These are phyloP conservation scores for Cerastis rubricosa DNA, from an alignment of 2,888 invertebrate species.

Conservation along the genomic window DNA sequence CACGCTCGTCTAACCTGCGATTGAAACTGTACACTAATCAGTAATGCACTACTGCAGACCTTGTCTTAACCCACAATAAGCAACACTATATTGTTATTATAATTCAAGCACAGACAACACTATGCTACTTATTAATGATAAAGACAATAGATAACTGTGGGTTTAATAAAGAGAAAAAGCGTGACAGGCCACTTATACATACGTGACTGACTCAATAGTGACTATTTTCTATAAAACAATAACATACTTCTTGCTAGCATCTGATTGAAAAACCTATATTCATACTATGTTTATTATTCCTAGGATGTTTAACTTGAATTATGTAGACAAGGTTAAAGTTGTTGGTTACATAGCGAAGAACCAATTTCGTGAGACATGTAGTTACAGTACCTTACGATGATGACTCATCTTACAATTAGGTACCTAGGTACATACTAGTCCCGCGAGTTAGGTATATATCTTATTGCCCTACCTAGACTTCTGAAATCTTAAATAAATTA, in stretches of 20 bases:
- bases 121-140: constrained; percentile 3
- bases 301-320: background rate
- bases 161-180: constrained; percentile 25
- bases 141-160: constrained; percentile 26
- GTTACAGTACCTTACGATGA: background rate
- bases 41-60: constrained; percentile 72
- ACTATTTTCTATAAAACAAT: constrained; percentile 27
- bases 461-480: constrained; percentile 1
- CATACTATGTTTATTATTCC: background rate
- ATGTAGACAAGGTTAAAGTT: constrained; percentile 6
- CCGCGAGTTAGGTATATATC: background rate
- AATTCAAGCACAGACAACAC: constrained; percentile 35
- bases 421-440: background rate
- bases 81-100: constrained; percentile 57
- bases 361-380: constrained; percentile 2
- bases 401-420: constrained; percentile 19
- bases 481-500: background rate
- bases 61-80: constrained; percentile 67
- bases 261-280: background rate
- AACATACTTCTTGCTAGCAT: background rate
- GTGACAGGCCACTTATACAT: background rate
- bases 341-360: background rate
- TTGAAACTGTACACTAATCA: constrained; percentile 72
- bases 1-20: constrained; percentile 80
- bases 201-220: constrained; percentile 9